Conservation (phyloP, 2,113 vertebrate species). For the Castor canadensis region DNA sequence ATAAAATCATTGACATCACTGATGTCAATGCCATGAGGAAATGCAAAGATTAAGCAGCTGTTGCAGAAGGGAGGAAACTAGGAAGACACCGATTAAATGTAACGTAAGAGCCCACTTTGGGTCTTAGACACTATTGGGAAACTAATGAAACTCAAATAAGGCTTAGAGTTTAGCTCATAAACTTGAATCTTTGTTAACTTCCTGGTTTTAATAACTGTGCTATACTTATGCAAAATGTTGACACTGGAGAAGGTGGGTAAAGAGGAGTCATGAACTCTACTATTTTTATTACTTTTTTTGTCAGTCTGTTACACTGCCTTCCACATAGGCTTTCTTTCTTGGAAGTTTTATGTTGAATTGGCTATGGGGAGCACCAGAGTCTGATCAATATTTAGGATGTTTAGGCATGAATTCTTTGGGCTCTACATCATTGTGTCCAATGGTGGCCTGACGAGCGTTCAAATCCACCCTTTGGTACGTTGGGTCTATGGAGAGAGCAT, state of each 20-base stretch:
- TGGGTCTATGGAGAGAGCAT: background rate
- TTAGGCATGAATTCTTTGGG: background rate
- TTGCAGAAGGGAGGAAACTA: background rate
- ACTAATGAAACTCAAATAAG: background rate
- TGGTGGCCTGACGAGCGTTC: background rate
- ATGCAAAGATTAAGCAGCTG: background rate
- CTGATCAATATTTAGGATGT: background rate
- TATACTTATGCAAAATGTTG: background rate
- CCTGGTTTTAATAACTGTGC: background rate
- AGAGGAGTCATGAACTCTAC: background rate
- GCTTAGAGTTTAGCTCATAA: background rate
- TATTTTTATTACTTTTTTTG: background rate
- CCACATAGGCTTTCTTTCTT: too few relatives aligned
- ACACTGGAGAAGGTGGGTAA: background rate
- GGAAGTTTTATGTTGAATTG: constrained; percentile 19
- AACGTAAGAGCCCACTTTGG: background rate
- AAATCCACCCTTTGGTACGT: background rate
- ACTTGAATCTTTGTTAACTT: background rate
- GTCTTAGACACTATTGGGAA: background rate
- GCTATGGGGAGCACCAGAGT: background rate
- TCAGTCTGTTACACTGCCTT: too few relatives aligned
- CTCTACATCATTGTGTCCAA: background rate
- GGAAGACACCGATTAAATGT: background rate
- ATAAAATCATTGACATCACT: background rate
- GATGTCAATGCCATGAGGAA: background rate